Evolutionary conservation across 2,888 invertebrate species (phyloP), one percentile per base, ranked within the genome.

Genomic region (Shargacucullia verbasci): DNA sequence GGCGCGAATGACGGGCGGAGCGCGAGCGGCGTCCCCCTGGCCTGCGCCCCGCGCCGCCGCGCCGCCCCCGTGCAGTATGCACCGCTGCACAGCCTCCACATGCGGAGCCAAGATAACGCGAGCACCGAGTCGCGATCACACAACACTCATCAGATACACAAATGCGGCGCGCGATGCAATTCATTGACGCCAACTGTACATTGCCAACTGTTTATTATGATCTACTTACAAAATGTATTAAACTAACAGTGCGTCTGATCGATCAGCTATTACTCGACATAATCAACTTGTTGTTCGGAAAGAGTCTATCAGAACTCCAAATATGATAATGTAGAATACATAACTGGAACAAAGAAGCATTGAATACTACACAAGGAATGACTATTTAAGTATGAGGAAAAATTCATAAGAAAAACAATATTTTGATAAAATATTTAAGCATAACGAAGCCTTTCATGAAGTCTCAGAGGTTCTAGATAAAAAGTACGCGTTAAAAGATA

Each of bases 1-100:
- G 83, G 81, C 84, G 83, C 89, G 90, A 87, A 80, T 87, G 88
- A 80, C 80, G 82, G 76, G 80, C 79, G 82, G 82, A 79, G 83
- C 78, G 80, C 80, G 76, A 73, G 70, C 71, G 70, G 82, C 77
- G 70, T 72, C 75, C 75, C 75, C 80, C 68, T 76, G 67, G 67
- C 68, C 65, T 76, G 58, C 70, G 70, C 68, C 72, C 67, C 71
- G 72, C 77, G 65, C 68, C 59, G 70, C 78, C 65, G 59, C 69
- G 35, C 78, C 72, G 70, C 76, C 67, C 27, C 76, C 84, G 86
- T 87, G 88, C 90, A 87, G 71, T 85, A 89, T 88, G 91, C 91
- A 87, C 85, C 85, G 87, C 85, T 84, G 87, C 89, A 81, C 83
- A 88, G 89, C 89, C 89, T 90, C 89, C 91, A 85, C 89, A 89